Evolutionary conservation across 2,113 vertebrate species (phyloP).

Genomic region (Otocyon megalotis): DNA sequence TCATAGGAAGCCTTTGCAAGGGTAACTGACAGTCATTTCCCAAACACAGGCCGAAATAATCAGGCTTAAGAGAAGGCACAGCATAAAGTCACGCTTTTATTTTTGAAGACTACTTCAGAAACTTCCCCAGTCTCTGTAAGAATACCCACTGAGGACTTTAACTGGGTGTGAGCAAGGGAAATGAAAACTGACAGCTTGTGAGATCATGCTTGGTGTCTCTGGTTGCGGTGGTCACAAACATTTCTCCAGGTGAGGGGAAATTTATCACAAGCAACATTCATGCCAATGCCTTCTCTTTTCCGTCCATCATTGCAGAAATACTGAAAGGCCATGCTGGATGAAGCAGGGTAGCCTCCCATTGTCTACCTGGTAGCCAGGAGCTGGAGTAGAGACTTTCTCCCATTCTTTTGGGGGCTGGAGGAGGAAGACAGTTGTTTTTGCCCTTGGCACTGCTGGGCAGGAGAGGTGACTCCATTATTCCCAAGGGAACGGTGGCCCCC

Average conservation of each 20-base stretch:
- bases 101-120: not conserved
- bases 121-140: not conserved
- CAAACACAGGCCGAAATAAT: not conserved
- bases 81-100: not conserved
- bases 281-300: not conserved
- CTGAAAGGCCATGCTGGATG: not conserved
- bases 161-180: not conserved
- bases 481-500: not conserved
- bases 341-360: not conserved
- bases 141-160: not conserved
- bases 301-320: not conserved
- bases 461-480: not conserved
- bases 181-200: not conserved
- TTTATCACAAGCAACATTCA: not conserved
- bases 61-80: not conserved
- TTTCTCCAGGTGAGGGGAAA: not conserved
- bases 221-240: not conserved
- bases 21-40: not conserved
- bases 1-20: not conserved
- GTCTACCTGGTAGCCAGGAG: not conserved
- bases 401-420: not conserved
- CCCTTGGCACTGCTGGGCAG: not conserved
- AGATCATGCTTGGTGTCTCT: not conserved
- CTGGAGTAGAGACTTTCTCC: not conserved
- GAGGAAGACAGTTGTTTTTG: not conserved